Evolutionary conservation across 53 echinoderm and acorn worm genomes (phyloP).

Genomic region (Henricia sp.): DNA sequence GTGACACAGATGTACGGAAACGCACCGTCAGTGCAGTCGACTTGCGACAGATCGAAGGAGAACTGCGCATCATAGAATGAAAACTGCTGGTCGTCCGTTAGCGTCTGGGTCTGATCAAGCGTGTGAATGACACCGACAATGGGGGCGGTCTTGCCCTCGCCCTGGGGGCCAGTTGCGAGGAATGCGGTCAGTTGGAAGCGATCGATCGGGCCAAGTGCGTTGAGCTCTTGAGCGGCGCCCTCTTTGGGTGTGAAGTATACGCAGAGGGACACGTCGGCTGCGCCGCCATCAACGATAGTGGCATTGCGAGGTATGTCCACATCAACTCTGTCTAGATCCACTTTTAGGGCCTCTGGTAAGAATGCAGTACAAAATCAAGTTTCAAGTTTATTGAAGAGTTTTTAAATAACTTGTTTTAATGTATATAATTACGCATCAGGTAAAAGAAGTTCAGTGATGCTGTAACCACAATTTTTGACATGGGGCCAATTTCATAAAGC

Average conservation of each 20-base stretch:
- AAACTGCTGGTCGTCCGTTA: constrained; percentile 24
- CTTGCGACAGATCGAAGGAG: not conserved
- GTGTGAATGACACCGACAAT: not conserved
- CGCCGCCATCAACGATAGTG: constrained; percentile 17
- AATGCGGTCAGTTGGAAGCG: constrained; percentile 12
- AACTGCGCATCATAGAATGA: constrained; percentile 32
- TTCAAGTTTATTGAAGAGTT: not conserved
- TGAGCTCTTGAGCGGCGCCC: constrained; percentile 35
- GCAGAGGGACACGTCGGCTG: constrained; percentile 17
- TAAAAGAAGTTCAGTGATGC: not conserved
- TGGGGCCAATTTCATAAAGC: too few relatives aligned
- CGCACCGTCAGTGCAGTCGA: constrained; percentile 24
- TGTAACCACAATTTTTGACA: not conserved
- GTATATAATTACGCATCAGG: too few relatives aligned
- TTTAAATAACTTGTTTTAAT: not conserved
- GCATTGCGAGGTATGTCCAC: constrained; percentile 40
- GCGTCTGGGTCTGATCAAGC: constrained; percentile 13
- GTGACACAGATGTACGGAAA: constrained; percentile 28
- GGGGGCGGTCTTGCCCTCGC: constrained; percentile 4
- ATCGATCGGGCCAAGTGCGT: constrained; percentile 1
- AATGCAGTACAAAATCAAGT: not conserved
- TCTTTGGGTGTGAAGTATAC: constrained; percentile 32
- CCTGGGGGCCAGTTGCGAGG: not conserved
- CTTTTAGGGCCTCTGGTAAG: constrained; percentile 22
- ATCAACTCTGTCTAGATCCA: constrained; percentile 22